Percentiles rank a stretch among this genome's conserved stretches.
Evolutionary conservation across 2,797 vertebrate species (phyloP).

Genomic region (Gymnoscopelus braueri): DNA sequence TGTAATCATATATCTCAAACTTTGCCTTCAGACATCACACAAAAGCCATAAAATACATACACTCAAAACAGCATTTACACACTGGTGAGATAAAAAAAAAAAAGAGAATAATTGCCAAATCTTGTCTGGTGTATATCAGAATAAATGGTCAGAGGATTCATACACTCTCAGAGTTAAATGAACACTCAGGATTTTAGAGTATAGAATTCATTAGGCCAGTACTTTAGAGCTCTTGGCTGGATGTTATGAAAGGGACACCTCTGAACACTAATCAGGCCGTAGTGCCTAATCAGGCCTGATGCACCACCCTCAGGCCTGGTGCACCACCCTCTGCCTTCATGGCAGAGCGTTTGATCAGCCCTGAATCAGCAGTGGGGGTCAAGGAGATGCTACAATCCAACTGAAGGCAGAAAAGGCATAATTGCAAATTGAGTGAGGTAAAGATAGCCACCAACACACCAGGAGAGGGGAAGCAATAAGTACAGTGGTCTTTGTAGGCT

Average conservation of each 20-base stretch:
- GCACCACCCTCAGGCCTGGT: no score
- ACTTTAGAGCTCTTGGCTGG: slow-evolving; percentile 3
- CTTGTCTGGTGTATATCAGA: no score
- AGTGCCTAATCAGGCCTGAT: slow-evolving; percentile 2
- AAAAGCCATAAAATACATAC: no score
- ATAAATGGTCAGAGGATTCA: no score
- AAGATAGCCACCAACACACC: neutral
- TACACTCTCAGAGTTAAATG: no score
- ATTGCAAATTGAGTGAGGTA: neutral
- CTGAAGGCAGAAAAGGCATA: neutral
- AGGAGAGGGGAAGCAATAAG: neutral
- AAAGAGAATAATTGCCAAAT: no score
- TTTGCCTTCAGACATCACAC: no score
- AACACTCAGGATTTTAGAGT: neutral
- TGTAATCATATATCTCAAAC: no score
- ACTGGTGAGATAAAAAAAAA: neutral
- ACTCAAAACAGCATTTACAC: no score
- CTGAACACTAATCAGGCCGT: slow-evolving; percentile 33
- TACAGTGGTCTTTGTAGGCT: neutral
- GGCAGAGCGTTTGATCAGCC: slow-evolving; percentile 31
- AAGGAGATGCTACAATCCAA: slow-evolving; percentile 25
- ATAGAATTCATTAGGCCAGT: slow-evolving; percentile 34
- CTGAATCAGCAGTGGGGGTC: slow-evolving; percentile 20
- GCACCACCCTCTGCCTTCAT: no score
- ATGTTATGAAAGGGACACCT: slow-evolving; percentile 22